phyloP scores from a whole-genome alignment of 2,797 vertebrate genomes.

The Saguinus oedipus region DNA sequence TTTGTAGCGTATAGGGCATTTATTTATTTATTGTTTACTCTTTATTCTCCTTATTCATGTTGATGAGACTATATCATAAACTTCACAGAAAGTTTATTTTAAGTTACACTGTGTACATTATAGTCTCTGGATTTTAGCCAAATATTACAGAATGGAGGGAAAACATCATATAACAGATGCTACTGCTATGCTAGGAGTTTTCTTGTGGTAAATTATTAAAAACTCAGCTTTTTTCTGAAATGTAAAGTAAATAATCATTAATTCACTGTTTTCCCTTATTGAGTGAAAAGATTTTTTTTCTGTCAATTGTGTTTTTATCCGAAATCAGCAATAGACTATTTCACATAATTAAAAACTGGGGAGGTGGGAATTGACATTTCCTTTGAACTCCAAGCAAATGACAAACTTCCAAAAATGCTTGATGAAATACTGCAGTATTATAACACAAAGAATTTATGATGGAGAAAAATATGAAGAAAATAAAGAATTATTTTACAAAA shows the following conservation, averaged over 20 bases:
- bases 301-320: slow-evolving; percentile 60
- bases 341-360: slow-evolving; percentile 60
- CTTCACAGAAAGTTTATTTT: slow-evolving; percentile 1
- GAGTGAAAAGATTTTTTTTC: slow-evolving; percentile 55
- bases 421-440: not conserved
- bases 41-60: not conserved
- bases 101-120: rapidly evolving
- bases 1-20: not conserved
- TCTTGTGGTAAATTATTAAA: not conserved
- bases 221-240: slow-evolving; percentile 45
- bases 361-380: slow-evolving; percentile 37
- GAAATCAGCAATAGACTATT: slow-evolving; percentile 52
- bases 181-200: not conserved
- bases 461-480: not conserved
- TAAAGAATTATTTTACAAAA: not conserved
- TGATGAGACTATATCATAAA: not conserved
- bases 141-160: not conserved
- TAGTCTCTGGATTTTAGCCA: not conserved
- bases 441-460: not conserved
- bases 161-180: not conserved
- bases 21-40: not conserved
- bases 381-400: slow-evolving; percentile 64
- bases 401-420: slow-evolving; percentile 50
- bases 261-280: slow-evolving; percentile 59
- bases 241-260: slow-evolving; percentile 70